These are phyloP conservation scores for Cladopsammia gracilis DNA, from an alignment of 64 coral and sea anemone species.

Conservation along the genomic window DNA sequence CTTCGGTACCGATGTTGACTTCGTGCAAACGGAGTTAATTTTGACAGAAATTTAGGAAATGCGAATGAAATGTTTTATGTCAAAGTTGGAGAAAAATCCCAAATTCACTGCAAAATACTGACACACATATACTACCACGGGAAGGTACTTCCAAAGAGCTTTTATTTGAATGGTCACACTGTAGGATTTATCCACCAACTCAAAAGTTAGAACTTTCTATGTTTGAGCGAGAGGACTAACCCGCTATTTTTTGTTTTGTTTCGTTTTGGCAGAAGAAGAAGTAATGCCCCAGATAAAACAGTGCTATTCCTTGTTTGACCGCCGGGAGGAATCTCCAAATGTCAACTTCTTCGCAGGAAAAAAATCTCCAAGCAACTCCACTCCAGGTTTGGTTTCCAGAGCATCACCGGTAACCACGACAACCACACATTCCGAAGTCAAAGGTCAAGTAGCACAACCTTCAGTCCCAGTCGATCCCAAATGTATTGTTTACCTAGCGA, in stretches of 20 bases:
- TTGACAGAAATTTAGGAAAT: no score
- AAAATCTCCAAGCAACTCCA: conserved; percentile 20
- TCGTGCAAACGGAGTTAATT: no score
- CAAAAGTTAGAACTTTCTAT: no score
- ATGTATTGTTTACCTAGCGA: conserved; percentile 40
- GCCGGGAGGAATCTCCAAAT: conserved; percentile 5
- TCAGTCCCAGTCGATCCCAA: neutral
- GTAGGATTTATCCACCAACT: no score
- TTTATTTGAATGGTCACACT: no score
- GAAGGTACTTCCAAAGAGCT: no score
- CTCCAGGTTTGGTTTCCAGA: neutral
- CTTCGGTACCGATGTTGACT: no score
- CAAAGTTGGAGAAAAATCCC: no score
- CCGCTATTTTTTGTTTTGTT: neutral
- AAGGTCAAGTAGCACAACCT: neutral
- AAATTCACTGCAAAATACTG: no score
- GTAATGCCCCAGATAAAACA: conserved; percentile 71
- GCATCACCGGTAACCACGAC: conserved; percentile 22
- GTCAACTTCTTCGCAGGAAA: neutral
- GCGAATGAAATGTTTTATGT: no score
- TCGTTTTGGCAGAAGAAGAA: conserved; percentile 41
- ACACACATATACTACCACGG: no score
- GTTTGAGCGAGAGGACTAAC: no score
- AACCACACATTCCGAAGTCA: neutral
- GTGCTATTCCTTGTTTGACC: conserved; percentile 66